A percentile compares a stretch with the other conserved stretches of the same genome.
phyloP scores from a whole-genome alignment of 2,113 vertebrate species.

The Neotragus moschatus region DNA sequence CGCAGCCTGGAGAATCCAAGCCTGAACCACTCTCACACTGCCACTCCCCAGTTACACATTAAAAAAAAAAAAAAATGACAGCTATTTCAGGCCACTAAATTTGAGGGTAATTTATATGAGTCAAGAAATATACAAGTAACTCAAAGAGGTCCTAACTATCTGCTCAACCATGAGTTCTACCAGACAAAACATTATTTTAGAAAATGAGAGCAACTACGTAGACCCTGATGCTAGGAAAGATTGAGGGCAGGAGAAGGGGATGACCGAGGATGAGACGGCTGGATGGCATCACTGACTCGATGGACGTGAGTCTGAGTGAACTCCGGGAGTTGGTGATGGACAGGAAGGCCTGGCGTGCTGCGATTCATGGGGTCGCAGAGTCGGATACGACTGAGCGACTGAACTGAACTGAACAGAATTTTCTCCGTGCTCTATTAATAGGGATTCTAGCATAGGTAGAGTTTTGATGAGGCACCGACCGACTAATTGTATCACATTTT shows the following conservation, averaged over 20 bases:
- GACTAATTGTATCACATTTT: background rate
- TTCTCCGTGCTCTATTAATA: background rate
- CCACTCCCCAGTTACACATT: background rate
- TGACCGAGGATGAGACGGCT: too few species aligned
- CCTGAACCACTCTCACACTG: background rate
- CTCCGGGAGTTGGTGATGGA: background rate
- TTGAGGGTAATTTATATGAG: background rate
- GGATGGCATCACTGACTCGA: too few species aligned
- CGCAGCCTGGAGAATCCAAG: background rate
- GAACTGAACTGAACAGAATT: background rate
- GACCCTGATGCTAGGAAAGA: too few species aligned
- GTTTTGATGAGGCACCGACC: background rate
- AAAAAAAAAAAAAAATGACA: background rate
- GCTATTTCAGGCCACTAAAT: background rate
- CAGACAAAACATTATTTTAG: background rate
- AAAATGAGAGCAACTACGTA: background rate
- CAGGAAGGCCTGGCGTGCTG: background rate
- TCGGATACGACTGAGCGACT: background rate
- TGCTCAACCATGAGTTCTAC: background rate
- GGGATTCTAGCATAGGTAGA: background rate
- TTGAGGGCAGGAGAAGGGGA: too few species aligned
- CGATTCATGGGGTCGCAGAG: background rate
- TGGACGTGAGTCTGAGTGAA: background rate
- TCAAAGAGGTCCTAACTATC: background rate
- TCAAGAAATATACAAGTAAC: background rate